These are phyloP conservation scores for Cephus runcator DNA, from an alignment of 2,888 invertebrate species.

Conservation along the genomic window DNA sequence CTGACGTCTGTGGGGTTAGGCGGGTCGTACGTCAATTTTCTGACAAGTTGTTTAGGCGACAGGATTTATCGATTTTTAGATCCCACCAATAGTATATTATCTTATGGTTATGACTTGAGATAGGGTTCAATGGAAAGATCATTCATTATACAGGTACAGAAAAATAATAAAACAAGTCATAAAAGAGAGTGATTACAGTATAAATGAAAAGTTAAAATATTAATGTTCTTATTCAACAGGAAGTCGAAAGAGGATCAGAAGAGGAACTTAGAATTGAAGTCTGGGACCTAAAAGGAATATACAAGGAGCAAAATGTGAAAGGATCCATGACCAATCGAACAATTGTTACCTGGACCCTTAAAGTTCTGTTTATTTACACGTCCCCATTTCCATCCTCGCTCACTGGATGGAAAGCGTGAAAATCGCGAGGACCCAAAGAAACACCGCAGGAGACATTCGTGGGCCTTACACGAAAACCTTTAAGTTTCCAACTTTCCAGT, in stretches of 20 bases:
- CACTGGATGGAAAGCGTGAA: conserved; percentile 19
- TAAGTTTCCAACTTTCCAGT: background rate
- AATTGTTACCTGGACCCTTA: background rate
- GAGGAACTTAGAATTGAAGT: background rate
- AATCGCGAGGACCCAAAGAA: conserved; percentile 22
- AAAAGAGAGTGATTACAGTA: background rate
- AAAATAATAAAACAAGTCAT: background rate
- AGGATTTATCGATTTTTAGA: background rate
- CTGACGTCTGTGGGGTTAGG: conserved; percentile 44
- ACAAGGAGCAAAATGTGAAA: background rate
- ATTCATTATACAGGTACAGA: background rate
- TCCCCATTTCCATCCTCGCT: background rate
- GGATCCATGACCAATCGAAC: background rate
- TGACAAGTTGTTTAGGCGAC: conserved; percentile 47
- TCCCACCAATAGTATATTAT: background rate
- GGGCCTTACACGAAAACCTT: conserved; percentile 18
- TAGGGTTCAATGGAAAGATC: background rate
- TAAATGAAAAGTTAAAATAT: background rate
- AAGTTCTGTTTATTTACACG: background rate
- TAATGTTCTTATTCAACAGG: background rate
- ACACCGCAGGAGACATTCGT: conserved; percentile 20
- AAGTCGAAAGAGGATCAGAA: background rate
- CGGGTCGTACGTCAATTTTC: conserved; percentile 41
- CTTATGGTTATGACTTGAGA: background rate
- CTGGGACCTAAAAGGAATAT: background rate